These are phyloP conservation scores for Pandemis heparana DNA, from an alignment of 2,888 invertebrate species.

Conservation along the genomic window DNA sequence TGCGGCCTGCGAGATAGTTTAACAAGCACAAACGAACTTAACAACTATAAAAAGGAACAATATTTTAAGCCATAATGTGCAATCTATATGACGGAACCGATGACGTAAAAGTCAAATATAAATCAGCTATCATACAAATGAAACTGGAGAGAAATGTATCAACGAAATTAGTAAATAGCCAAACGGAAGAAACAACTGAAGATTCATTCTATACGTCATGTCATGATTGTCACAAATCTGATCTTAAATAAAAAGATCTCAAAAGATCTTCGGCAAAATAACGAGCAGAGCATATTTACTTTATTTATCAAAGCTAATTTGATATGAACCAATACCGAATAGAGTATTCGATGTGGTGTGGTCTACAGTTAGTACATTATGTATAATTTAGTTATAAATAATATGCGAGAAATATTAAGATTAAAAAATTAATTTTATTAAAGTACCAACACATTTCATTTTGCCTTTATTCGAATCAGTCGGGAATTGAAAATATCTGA, in stretches of 20 bases:
- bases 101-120: neutral
- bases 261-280: neutral
- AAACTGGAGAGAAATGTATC: too few relatives aligned
- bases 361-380: slow-evolving; percentile 36
- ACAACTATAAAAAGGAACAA: slow-evolving; percentile 36
- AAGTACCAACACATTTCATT: slow-evolving; percentile 15
- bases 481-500: slow-evolving; percentile 13
- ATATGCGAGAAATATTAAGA: slow-evolving; percentile 32
- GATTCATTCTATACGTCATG: too few relatives aligned
- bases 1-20: slow-evolving; percentile 13
- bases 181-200: too few relatives aligned
- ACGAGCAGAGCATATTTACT: neutral
- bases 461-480: slow-evolving; percentile 24
- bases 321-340: slow-evolving; percentile 45
- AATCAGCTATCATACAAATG: neutral
- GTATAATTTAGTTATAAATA: slow-evolving; percentile 42
- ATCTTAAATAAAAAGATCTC: neutral
- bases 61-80: slow-evolving; percentile 6
- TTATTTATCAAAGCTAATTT: slow-evolving; percentile 30
- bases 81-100: slow-evolving; percentile 4
- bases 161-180: too few relatives aligned
- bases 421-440: slow-evolving; percentile 24
- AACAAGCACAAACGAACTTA: slow-evolving; percentile 37
- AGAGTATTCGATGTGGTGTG: slow-evolving; percentile 41
- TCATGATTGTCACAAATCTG: neutral